Evolutionary conservation across 1,140 invertebrate genomes (phyloP), one percentile per base, ranked within the genome.

Genomic region (Drosophila carrolli): DNA sequence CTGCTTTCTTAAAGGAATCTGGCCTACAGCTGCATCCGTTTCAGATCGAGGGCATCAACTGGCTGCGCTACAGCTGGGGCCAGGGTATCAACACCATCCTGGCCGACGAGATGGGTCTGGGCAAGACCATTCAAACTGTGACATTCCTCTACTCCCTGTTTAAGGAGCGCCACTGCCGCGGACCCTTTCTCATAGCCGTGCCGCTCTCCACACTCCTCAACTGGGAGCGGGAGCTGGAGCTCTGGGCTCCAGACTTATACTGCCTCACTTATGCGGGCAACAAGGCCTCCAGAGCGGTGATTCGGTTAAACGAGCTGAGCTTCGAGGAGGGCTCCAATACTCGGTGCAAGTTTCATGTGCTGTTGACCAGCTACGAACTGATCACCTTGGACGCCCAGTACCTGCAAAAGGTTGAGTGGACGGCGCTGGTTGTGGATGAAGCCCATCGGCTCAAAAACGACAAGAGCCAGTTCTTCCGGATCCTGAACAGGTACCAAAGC

Each of bases 171-270:
- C 47, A 32, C 8, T 50, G 47, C n/a, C n/a, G 47, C 8, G 27
- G 47, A 29, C 47, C 27, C 47, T 50, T 50, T n/a, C 7, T 50
- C 13, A 14, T 50, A 5, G n/a, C n/a, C 13, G 47, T 32, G n/a
- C 47, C 47, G 8, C 47, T 50, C 14, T 50, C 47, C 27, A 50
- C 47, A 2, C 13, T 50, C 8, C 0, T 23, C 8, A 50, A 50
- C n/a, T 50, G 47, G 47, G 47, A 50, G n/a, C 47, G 47, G n/a
- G 47, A 50, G n/a, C 47, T 50, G n/a, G 23, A 29, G n/a, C 27
- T 50, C 3, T 50, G 47, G 47, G 27, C 47, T 50, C 47, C 47
- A 11, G 47, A 50, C 8, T 14, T 50, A 4, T 29, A 32, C 27
- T 50, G 47, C 27, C 4, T 50, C n/a, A 50, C 47, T n/a, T 50